Base-by-base conservation (phyloP, 2,113 vertebrate species). In the Morone chrysops region DNA sequence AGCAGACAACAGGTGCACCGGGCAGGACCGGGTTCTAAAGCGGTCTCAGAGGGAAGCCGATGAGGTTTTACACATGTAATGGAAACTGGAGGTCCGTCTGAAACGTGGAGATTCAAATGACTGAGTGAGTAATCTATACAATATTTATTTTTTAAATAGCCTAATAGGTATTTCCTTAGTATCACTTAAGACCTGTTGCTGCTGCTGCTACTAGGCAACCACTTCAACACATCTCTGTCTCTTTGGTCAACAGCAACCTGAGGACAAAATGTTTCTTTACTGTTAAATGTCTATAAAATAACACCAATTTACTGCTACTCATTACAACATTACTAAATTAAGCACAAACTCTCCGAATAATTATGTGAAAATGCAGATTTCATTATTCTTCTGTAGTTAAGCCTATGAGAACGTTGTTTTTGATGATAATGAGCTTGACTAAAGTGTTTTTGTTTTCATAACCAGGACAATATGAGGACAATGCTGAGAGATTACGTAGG, bases 61-160 rank as follows among this genome's bases (percentile, higher is more conserved):
- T 1, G 11, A 7, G 17, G 65, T 16, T 47, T 31, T 51, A 31
- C 1, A 38, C 6, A 11, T 62, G 5, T 60, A 0, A 73, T 5
- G 84, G 85, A 63, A 88, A n/a, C 41, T 16, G 31, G 86, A 70
- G 17, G 83, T 82, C 75, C 7, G 53, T 2, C 67, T 60, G 25
- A 53, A 60, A 66, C 82, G 73, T 0, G 90, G 92, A 2, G 81
- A 87, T 18, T 62, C 84, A 20, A 16, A 71, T 63, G 61, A 86
- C 73, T 80, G 87, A 94, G 94, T 96, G 90, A 92, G 92, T 60
- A 4, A 41, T 54, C 38, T 12, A 9, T 11, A 47, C 12, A 13
- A 14, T 47, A 14, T 47, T 47, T 47, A 47, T 47, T 47, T 14
- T 13, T 13, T 47, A 20, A 2, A 47, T 1, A 51, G 41, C 43